Evolutionary conservation across 2,113 vertebrate genomes (phyloP).

Genomic region (Rhinichthys klamathensis): DNA sequence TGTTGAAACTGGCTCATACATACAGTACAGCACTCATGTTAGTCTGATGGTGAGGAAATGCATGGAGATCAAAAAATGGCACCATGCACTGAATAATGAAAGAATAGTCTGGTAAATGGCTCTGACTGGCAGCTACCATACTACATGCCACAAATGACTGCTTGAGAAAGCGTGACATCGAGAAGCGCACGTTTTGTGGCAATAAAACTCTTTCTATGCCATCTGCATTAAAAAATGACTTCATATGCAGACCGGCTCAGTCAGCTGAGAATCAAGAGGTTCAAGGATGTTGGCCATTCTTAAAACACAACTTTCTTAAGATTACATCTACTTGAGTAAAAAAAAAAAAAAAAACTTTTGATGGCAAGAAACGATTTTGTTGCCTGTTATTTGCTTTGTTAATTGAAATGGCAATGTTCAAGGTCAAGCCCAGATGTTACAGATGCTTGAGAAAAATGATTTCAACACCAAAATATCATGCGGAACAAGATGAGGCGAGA

Average conservation of each 20-base stretch:
- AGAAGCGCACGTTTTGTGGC: constrained; percentile 75
- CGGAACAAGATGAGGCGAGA: constrained; percentile 89
- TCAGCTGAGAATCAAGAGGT: constrained; percentile 16
- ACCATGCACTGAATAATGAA: constrained; percentile 81
- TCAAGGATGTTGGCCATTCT: constrained; percentile 70
- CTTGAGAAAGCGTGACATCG: constrained; percentile 66
- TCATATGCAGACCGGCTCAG: constrained; percentile 57
- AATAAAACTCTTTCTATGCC: constrained; percentile 92
- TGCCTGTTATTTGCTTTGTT: constrained; percentile 79
- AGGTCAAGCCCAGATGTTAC: constrained; percentile 66
- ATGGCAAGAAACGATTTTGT: constrained; percentile 95
- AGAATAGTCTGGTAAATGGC: constrained; percentile 45
- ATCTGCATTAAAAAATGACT: constrained; percentile 73
- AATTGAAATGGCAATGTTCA: constrained; percentile 68
- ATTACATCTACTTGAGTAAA: constrained; percentile 20
- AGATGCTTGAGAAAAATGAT: constrained; percentile 65
- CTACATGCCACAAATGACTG: constrained; percentile 79
- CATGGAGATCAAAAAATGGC: constrained; percentile 73
- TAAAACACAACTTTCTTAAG: constrained; percentile 86
- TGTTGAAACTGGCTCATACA: constrained; percentile 72
- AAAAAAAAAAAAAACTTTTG: constrained; percentile 49
- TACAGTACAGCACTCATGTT: constrained; percentile 74
- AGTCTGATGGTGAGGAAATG: constrained; percentile 73
- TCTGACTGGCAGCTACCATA: constrained; percentile 68
- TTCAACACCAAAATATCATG: constrained; percentile 89